Percentiles rank a stretch among this genome's conserved stretches.
These are phyloP conservation scores for Penaeus indicus DNA, from an alignment of 1,140 invertebrate species.

Conservation along the genomic window DNA sequence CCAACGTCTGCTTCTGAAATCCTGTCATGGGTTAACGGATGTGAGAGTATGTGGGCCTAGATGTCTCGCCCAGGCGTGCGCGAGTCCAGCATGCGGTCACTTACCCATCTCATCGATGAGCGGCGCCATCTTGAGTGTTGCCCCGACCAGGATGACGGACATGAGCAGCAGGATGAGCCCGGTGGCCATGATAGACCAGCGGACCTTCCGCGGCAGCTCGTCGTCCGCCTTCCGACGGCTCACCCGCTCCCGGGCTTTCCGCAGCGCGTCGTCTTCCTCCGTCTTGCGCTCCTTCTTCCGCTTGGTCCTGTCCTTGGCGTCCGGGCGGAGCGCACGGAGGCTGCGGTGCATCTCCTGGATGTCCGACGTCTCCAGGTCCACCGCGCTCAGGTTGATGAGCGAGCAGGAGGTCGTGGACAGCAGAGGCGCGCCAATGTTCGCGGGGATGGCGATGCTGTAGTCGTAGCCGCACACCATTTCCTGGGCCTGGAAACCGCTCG, in stretches of 20 bases:
- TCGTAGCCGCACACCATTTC: constrained; percentile 54
- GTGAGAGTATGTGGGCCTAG: not conserved
- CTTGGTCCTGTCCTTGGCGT: constrained; percentile 71
- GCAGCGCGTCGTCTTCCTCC: constrained; percentile 51
- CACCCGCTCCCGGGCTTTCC: constrained; percentile 62
- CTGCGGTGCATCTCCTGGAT: constrained; percentile 60
- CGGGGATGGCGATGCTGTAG: constrained; percentile 50
- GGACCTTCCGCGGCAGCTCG: constrained; percentile 83
- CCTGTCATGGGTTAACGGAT: not conserved
- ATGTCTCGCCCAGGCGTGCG: too few species aligned
- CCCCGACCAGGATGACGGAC: constrained; percentile 88
- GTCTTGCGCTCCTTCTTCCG: constrained; percentile 3
- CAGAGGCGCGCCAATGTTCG: constrained; percentile 53
- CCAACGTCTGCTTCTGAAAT: too few species aligned
- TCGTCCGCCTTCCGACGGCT: constrained; percentile 70
- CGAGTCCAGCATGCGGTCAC: constrained; percentile 68
- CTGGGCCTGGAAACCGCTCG: constrained; percentile 26
- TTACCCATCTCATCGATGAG: constrained; percentile 94
- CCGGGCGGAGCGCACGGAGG: constrained; percentile 69
- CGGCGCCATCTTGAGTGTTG: constrained; percentile 89
- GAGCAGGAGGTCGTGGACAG: constrained; percentile 63
- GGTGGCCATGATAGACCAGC: constrained; percentile 90
- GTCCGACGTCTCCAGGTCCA: constrained; percentile 62
- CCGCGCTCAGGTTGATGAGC: constrained; percentile 65
- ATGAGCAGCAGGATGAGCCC: constrained; percentile 87